These are phyloP conservation scores for Brachypteracias leptosomus DNA, from an alignment of 2,113 vertebrate genomes.

Conservation along the genomic window DNA sequence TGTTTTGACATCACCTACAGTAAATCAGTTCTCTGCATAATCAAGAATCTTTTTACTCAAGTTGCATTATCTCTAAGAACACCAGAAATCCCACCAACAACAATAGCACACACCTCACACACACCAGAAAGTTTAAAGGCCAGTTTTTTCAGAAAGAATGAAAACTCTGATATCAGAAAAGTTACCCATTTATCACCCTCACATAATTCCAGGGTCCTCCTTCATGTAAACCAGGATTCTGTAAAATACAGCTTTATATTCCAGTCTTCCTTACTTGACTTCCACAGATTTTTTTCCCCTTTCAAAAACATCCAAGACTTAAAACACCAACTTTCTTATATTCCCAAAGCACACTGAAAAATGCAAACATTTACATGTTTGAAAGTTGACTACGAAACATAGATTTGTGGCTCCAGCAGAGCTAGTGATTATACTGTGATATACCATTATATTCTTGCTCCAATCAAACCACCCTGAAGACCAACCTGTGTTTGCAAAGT, in stretches of 20 bases:
- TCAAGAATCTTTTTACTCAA: neutral
- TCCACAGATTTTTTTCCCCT: neutral
- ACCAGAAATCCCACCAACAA: neutral
- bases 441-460: neutral
- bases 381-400: neutral
- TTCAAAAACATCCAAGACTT: neutral
- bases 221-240: too few relatives aligned
- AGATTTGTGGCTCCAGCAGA: neutral
- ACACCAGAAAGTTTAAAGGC: neutral
- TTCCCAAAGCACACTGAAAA: neutral
- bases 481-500: neutral
- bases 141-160: neutral
- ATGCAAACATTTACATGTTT: neutral
- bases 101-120: rapidly evolving
- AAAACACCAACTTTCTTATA: neutral
- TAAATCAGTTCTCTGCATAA: neutral
- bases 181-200: neutral
- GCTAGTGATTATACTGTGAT: rapidly evolving
- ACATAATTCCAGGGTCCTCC: too few relatives aligned
- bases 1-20: neutral
- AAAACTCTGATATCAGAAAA: neutral
- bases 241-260: neutral
- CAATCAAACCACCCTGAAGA: neutral
- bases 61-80: neutral
- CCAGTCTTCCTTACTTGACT: neutral